phyloP scores from a whole-genome alignment of 2,113 vertebrate species.

The Chelonoidis abingdonii region DNA sequence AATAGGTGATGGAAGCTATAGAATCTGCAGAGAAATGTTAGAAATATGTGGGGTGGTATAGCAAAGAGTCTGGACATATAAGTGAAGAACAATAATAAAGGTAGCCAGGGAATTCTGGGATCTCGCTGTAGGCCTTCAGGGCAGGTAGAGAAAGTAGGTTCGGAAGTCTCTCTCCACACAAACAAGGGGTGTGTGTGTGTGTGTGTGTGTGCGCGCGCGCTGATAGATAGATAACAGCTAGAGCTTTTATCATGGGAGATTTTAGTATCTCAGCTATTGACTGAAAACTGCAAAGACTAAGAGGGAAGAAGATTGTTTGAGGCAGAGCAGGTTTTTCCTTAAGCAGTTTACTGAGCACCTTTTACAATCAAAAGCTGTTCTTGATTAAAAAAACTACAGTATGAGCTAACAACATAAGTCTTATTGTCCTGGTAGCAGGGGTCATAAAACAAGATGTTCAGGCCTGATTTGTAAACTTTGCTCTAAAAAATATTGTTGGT shows the following conservation, averaged over 20 bases:
- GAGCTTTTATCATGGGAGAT: accelerated
- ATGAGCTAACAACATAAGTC: accelerated
- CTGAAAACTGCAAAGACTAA: not conserved
- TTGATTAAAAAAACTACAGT: not conserved
- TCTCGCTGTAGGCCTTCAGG: accelerated
- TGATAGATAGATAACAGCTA: too few relatives aligned
- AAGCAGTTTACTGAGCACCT: not conserved
- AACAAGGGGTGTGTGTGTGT: too few relatives aligned
- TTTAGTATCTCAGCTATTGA: accelerated
- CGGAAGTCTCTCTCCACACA: accelerated
- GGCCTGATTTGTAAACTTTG: not conserved
- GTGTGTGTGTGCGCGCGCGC: not conserved
- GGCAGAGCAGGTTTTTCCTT: not conserved
- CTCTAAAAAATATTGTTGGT: constrained; percentile 20
- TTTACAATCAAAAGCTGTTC: accelerated
- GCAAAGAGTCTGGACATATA: accelerated
- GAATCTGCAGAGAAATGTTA: accelerated
- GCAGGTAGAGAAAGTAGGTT: accelerated
- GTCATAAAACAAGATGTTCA: accelerated
- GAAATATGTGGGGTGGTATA: not conserved
- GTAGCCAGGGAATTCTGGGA: accelerated
- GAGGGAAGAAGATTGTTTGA: accelerated
- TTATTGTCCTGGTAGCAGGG: accelerated
- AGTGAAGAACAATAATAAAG: accelerated
- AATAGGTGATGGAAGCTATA: not conserved